Evolutionary conservation across 2,113 vertebrate genomes (phyloP).

Genomic region (Zosterops hypoxanthus): DNA sequence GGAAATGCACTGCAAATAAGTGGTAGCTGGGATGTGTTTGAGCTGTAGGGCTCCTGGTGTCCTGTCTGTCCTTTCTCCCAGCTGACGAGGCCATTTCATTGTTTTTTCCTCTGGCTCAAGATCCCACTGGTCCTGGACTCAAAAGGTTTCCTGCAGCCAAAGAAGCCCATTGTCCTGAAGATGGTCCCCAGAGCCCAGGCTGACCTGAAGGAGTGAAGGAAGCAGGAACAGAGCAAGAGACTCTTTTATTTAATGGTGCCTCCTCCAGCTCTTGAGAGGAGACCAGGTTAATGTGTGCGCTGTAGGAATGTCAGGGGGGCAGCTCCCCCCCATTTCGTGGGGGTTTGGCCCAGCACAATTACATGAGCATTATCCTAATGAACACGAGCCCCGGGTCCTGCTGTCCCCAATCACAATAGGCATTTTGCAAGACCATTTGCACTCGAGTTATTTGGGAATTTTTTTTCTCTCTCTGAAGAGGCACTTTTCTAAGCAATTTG

Average conservation of each 20-base stretch:
- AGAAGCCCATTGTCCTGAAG: conserved; percentile 79
- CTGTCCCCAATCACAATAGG: neutral
- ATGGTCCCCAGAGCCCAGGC: conserved; percentile 62
- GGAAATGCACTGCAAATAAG: neutral
- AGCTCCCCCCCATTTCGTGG: neutral
- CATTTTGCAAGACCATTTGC: conserved; percentile 33
- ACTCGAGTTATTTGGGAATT: neutral
- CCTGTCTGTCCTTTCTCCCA: neutral
- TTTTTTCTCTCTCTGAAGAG: conserved; percentile 35
- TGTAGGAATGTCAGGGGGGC: neutral
- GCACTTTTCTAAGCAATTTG: conserved; percentile 55
- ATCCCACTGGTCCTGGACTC: conserved; percentile 76
- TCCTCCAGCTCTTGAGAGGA: neutral
- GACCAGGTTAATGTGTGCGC: neutral
- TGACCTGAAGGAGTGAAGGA: conserved; percentile 13
- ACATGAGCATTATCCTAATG: conserved; percentile 1
- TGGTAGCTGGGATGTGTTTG: neutral
- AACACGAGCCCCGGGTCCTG: neutral
- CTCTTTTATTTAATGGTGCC: neutral
- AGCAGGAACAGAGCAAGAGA: neutral
- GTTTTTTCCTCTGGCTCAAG: conserved; percentile 55
- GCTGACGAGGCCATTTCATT: neutral
- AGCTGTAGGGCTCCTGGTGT: neutral
- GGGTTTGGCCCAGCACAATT: neutral
- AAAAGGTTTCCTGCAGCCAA: conserved; percentile 60